Evolutionary conservation across 2,888 invertebrate species (phyloP), one percentile per base, ranked within the genome.

Genomic region (Neocrepidodera transversa): DNA sequence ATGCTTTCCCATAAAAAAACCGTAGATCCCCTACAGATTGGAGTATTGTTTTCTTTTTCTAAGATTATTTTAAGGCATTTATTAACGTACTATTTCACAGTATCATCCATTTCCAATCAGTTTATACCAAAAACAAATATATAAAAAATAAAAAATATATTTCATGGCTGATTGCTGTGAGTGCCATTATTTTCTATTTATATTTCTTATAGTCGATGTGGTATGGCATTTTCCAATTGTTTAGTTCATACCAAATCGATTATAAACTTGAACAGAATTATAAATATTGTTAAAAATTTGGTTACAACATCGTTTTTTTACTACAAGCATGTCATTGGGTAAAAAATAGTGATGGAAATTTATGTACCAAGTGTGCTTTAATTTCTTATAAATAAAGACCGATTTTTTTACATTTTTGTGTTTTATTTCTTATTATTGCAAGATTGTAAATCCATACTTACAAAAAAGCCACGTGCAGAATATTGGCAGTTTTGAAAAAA

Each of bases 341-440:
- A 66, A 73, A 73, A 45, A 71, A 71, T 73, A 73, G 73, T 70
- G 71, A 72, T 74, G 69, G 71, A 73, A 75, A 76, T 77, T 77
- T 78, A 75, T 79, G 78, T 79, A 80, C 79, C 79, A 78, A 78
- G 79, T 78, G 79, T 80, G 80, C 80, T 80, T 79, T 79, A 79
- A 74, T 80, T 80, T 79, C 77, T 72, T 76, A 76, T 71, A 70
- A 78, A 78, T 79, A 79, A 79, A 80, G 77, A 79, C 78, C 76
- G 77, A 78, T 79, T 79, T 80, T 79, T 79, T 75, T 74, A 75
- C 68, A 36, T n/a, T 17, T 17, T 1, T 26, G 36, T 30, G 47
- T 54, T 54, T 59, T 38, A 47, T 55, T 58, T 60, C 23, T 23
- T n/a, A n/a, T n/a, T n/a, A n/a, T n/a, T n/a, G n/a, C n/a, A n/a